These are phyloP conservation scores for Sula dactylatra DNA, from an alignment of 2,113 vertebrate genomes.

Conservation along the genomic window DNA sequence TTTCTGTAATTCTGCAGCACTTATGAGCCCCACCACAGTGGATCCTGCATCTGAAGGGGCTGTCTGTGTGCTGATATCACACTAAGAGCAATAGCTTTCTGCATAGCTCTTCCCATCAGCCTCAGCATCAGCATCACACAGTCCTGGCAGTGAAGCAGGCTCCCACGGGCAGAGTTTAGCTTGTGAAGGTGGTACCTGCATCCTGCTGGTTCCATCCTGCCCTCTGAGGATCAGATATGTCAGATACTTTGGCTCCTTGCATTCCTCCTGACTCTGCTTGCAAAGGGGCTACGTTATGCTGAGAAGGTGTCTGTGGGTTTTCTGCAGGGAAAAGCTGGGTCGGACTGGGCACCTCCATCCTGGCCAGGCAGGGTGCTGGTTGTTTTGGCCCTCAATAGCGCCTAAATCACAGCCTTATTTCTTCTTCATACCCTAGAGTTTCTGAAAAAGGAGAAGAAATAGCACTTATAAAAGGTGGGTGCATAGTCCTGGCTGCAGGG, in stretches of 20 bases:
- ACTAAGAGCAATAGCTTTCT: not conserved
- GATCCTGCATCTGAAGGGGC: not conserved
- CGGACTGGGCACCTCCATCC: not conserved
- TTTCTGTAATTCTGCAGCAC: not conserved
- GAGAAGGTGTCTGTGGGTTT: not conserved
- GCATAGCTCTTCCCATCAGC: not conserved
- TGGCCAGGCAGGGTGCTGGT: not conserved
- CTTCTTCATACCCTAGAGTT: not conserved
- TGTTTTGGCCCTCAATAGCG: too few species aligned
- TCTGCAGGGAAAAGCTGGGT: not conserved
- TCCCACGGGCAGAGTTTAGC: not conserved
- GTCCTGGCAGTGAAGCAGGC: not conserved
- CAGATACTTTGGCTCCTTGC: not conserved
- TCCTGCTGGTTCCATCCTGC: not conserved
- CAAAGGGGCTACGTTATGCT: not conserved
- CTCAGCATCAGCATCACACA: not conserved
- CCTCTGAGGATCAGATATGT: not conserved
- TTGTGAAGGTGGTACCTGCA: not conserved
- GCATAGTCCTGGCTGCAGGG: not conserved
- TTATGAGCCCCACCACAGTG: not conserved
- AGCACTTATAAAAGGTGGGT: not conserved
- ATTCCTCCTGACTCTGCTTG: not conserved
- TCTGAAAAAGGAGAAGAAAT: not conserved
- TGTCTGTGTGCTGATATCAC: not conserved
- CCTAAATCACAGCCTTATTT: not conserved